These are phyloP conservation scores for Actenoides lindsayi DNA, from an alignment of 2,113 vertebrate species.

Conservation along the genomic window DNA sequence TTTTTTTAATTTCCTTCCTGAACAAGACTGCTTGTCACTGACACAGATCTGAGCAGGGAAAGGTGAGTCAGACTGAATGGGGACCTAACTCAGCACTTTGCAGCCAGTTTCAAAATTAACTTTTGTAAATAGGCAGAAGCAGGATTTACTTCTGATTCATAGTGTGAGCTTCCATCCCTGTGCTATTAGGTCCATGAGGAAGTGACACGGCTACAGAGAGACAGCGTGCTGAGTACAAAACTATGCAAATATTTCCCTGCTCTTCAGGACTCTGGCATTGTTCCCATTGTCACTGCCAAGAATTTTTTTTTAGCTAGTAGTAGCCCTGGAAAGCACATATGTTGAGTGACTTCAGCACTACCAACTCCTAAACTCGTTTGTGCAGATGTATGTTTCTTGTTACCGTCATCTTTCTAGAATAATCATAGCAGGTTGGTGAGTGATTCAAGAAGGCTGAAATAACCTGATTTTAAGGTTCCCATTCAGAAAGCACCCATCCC, in stretches of 20 bases:
- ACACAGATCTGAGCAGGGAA: neutral
- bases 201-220: neutral
- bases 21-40: neutral
- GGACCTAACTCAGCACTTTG: neutral
- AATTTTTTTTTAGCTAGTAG: neutral
- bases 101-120: conserved; percentile 10
- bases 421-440: neutral
- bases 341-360: neutral
- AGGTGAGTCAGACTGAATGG: neutral
- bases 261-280: neutral
- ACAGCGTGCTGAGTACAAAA: neutral
- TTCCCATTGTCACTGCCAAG: neutral
- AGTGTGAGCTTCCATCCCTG: neutral
- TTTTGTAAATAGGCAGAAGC: neutral
- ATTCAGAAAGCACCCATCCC: neutral
- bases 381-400: neutral
- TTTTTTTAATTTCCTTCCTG: neutral
- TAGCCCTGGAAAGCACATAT: neutral
- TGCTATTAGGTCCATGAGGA: neutral
- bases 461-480: neutral
- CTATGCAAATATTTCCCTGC: neutral
- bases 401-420: neutral
- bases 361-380: neutral
- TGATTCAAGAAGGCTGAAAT: neutral
- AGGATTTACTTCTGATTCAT: neutral